These are phyloP conservation scores for Tiliacea aurago DNA, from an alignment of 2,888 invertebrate species.

Conservation along the genomic window DNA sequence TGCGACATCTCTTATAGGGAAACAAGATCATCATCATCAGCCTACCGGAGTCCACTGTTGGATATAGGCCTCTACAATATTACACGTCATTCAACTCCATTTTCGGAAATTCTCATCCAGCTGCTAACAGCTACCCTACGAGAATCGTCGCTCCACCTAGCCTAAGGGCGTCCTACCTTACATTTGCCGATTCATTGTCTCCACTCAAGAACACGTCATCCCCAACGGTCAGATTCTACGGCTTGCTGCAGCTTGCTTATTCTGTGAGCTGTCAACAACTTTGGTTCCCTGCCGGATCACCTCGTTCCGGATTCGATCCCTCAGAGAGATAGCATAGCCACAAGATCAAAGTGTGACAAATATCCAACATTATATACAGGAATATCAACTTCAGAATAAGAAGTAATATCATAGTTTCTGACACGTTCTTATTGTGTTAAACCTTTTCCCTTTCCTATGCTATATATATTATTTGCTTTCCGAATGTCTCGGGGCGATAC, in stretches of 20 bases:
- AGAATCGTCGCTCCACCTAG: neutral
- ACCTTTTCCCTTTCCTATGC: slow-evolving; percentile 33
- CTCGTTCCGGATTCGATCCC: neutral
- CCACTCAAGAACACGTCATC: neutral
- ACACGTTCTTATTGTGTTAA: slow-evolving; percentile 28
- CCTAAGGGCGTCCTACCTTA: neutral
- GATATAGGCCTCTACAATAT: too few species aligned
- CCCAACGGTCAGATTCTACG: neutral
- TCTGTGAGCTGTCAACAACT: neutral
- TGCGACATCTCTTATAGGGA: neutral
- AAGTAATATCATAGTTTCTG: slow-evolving; percentile 39
- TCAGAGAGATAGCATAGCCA: neutral
- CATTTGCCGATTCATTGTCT: too few species aligned
- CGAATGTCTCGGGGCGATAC: slow-evolving; percentile 26
- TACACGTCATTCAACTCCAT: neutral
- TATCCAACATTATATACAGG: slow-evolving; percentile 7
- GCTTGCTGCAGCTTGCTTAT: neutral
- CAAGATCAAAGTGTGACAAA: slow-evolving; percentile 19
- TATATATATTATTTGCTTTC: slow-evolving; percentile 40
- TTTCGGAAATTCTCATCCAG: neutral
- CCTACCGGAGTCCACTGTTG: too few species aligned
- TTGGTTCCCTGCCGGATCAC: neutral
- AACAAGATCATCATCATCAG: too few species aligned
- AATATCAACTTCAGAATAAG: slow-evolving; percentile 32
- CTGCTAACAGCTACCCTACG: neutral